These are phyloP conservation scores for Aegotheles bennettii DNA, from an alignment of 2,113 vertebrate species.

Conservation along the genomic window DNA sequence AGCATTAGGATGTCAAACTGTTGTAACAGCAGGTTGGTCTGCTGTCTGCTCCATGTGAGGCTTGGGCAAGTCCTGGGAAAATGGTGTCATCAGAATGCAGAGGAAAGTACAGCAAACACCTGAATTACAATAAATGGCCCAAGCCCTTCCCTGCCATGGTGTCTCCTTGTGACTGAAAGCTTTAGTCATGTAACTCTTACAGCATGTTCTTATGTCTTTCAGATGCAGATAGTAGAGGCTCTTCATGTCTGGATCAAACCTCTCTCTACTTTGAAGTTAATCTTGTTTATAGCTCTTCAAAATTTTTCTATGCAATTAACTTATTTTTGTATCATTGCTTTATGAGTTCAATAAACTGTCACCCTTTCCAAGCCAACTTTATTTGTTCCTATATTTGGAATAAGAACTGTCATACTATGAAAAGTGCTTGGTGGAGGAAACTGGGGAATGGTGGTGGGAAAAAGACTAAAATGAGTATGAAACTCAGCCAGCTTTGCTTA, in stretches of 20 bases:
- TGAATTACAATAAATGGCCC: background rate
- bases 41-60: background rate
- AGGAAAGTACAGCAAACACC: background rate
- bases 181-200: background rate
- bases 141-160: background rate
- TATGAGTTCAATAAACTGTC: background rate
- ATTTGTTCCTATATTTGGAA: background rate
- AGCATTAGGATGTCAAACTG: background rate
- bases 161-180: background rate
- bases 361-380: background rate
- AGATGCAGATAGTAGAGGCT: constrained; percentile 34
- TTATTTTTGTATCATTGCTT: background rate
- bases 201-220: background rate
- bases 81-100: background rate
- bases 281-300: background rate
- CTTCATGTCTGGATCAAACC: background rate
- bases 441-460: background rate
- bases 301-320: background rate
- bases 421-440: background rate
- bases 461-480: background rate
- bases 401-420: background rate
- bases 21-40: background rate
- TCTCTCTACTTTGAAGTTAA: background rate
- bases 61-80: background rate
- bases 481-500: background rate